These are phyloP conservation scores for Oreonectes daqikongensis DNA, from an alignment of 2,797 vertebrate genomes.

Conservation along the genomic window DNA sequence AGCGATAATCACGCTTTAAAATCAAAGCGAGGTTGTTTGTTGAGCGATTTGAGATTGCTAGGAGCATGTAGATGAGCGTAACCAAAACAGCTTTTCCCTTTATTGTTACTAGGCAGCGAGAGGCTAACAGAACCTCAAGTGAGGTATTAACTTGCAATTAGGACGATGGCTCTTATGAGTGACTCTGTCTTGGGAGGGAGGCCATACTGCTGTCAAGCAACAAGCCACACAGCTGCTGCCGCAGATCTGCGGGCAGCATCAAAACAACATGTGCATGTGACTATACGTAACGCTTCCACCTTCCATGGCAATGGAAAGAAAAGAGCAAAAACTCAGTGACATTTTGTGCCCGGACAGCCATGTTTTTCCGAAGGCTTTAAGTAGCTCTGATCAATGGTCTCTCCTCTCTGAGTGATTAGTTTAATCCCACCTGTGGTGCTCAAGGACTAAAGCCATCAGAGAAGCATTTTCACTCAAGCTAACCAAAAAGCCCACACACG, in stretches of 20 bases:
- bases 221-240: constrained; percentile 45
- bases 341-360: constrained; percentile 39
- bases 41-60: constrained; percentile 21
- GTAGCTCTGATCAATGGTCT: constrained; percentile 29
- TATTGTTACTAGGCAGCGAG: constrained; percentile 57
- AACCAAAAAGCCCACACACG: constrained; percentile 26
- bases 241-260: constrained; percentile 37
- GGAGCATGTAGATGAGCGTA: constrained; percentile 19
- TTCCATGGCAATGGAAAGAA: neutral
- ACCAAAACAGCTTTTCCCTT: constrained; percentile 47
- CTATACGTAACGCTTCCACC: constrained; percentile 26
- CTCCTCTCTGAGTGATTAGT: constrained; percentile 42
- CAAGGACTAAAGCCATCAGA: constrained; percentile 47
- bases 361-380: constrained; percentile 34
- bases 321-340: constrained; percentile 18
- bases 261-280: constrained; percentile 2
- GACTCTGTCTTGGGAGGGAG: constrained; percentile 57
- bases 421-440: constrained; percentile 41
- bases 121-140: constrained; percentile 56
- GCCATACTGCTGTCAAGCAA: constrained; percentile 48
- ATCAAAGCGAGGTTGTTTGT: constrained; percentile 40
- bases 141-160: constrained; percentile 63
- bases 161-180: constrained; percentile 60
- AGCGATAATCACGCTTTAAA: constrained; percentile 2
- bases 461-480: constrained; percentile 38